Conservation (phyloP, 2,797 vertebrate genomes). For the Aldrovandia affinis region DNA sequence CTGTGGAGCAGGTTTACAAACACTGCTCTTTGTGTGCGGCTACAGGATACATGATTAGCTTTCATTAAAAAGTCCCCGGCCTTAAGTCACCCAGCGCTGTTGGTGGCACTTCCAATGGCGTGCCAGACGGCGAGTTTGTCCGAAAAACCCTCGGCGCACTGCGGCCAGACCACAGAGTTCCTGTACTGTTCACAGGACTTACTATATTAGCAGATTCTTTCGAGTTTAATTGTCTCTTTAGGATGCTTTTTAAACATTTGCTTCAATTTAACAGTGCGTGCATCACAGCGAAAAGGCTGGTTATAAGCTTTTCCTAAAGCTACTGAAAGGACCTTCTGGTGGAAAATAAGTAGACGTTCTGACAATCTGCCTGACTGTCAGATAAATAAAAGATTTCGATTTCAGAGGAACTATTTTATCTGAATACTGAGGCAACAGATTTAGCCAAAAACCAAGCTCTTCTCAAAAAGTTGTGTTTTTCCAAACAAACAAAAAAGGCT, state of each 20-base stretch:
- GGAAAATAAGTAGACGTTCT: constrained; percentile 60
- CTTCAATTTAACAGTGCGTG: constrained; percentile 59
- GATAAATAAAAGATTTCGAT: constrained; percentile 63
- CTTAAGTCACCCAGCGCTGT: constrained; percentile 68
- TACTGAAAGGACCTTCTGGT: constrained; percentile 47
- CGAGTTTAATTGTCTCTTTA: constrained; percentile 58
- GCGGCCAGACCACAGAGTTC: constrained; percentile 27
- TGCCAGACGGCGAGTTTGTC: not conserved
- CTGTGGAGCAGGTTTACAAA: constrained; percentile 74
- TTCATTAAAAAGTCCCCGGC: constrained; percentile 67
- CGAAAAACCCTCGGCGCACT: not conserved
- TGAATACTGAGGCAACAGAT: constrained; percentile 64
- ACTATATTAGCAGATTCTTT: constrained; percentile 59
- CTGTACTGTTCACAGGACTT: constrained; percentile 52
- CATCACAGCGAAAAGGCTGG: constrained; percentile 60
- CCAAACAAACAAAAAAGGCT: constrained; percentile 18
- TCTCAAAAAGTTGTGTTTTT: constrained; percentile 59
- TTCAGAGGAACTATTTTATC: constrained; percentile 50
- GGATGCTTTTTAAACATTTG: constrained; percentile 56
- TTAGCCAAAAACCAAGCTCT: constrained; percentile 31
- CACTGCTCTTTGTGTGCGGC: constrained; percentile 73
- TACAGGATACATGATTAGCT: constrained; percentile 81
- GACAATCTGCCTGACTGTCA: constrained; percentile 56
- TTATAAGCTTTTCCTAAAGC: constrained; percentile 58
- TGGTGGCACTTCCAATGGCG: constrained; percentile 57